Conservation (phyloP, 2,797 vertebrate species). For the Loriculus beryllinus region DNA sequence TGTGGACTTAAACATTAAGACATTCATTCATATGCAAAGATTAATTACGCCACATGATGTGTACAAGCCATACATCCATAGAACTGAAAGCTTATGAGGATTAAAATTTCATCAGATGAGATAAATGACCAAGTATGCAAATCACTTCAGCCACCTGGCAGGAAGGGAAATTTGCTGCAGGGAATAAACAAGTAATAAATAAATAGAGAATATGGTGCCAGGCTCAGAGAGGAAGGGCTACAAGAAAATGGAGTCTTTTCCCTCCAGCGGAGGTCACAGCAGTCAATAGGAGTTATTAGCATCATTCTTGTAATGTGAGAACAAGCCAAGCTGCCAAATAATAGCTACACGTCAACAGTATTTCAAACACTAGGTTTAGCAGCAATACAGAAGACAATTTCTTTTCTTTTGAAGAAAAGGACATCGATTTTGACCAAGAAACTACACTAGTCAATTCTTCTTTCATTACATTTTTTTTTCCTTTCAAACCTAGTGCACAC, state of each 20-base stretch:
- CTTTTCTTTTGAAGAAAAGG: not conserved
- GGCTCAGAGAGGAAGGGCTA: not conserved
- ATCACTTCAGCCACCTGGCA: conserved; percentile 26
- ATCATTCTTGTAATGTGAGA: not conserved
- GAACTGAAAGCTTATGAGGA: not conserved
- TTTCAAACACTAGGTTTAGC: not conserved
- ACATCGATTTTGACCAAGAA: not conserved
- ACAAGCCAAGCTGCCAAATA: not conserved
- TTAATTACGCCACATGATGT: not conserved
- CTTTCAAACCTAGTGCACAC: not conserved
- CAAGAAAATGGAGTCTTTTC: not conserved
- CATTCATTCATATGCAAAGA: not conserved
- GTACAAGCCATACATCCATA: not conserved
- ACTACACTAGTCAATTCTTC: not conserved
- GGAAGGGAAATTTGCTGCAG: not conserved
- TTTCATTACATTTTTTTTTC: not conserved
- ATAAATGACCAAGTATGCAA: conserved; percentile 3
- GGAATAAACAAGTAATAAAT: conserved; percentile 10
- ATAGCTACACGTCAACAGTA: not conserved
- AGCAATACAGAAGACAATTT: not conserved
- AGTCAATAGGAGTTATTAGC: conserved; percentile 46
- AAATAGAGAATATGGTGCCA: not conserved
- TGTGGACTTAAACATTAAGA: not conserved
- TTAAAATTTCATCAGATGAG: not conserved
- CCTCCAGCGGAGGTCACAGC: conserved; percentile 43